These are phyloP conservation scores for Caenorhabditis imperialis DNA, from an alignment of 2,888 invertebrate species.

Conservation along the genomic window DNA sequence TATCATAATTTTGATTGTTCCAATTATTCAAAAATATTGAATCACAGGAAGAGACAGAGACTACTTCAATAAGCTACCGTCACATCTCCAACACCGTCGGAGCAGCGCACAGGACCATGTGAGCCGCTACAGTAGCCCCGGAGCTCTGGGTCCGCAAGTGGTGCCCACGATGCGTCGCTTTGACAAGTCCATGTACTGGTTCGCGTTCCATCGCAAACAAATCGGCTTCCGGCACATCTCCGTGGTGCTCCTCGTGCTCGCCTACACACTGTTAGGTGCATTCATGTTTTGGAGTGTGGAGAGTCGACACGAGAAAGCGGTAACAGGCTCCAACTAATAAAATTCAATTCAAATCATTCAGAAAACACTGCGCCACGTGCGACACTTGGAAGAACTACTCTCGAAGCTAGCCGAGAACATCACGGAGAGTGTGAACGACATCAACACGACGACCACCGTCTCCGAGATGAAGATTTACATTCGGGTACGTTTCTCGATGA, in stretches of 20 bases:
- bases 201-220: slow-evolving; percentile 58
- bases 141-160: slow-evolving; percentile 37
- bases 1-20: background rate
- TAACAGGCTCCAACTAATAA: slow-evolving; percentile 8
- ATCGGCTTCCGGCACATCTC: slow-evolving; percentile 65
- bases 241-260: slow-evolving; percentile 47
- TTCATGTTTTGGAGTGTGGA: slow-evolving; percentile 62
- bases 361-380: slow-evolving; percentile 31
- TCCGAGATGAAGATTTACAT: slow-evolving; percentile 49
- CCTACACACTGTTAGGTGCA: slow-evolving; percentile 62
- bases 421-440: slow-evolving; percentile 40
- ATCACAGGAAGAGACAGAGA: slow-evolving; percentile 7
- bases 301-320: slow-evolving; percentile 55
- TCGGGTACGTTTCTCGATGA: slow-evolving; percentile 17
- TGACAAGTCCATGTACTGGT: slow-evolving; percentile 63
- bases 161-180: slow-evolving; percentile 53
- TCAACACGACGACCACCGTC: slow-evolving; percentile 31
- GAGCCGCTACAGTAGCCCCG: slow-evolving; percentile 37
- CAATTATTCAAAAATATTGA: background rate
- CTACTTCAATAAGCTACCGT: slow-evolving; percentile 41
- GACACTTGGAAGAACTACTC: slow-evolving; percentile 36
- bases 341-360: background rate
- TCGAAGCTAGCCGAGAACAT: slow-evolving; percentile 31
- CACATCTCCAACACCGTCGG: slow-evolving; percentile 39
- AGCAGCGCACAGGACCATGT: slow-evolving; percentile 13